These are phyloP conservation scores for Palythoa heliodiscus DNA, from an alignment of 92 coral and sea anemone genomes.

Conservation along the genomic window DNA sequence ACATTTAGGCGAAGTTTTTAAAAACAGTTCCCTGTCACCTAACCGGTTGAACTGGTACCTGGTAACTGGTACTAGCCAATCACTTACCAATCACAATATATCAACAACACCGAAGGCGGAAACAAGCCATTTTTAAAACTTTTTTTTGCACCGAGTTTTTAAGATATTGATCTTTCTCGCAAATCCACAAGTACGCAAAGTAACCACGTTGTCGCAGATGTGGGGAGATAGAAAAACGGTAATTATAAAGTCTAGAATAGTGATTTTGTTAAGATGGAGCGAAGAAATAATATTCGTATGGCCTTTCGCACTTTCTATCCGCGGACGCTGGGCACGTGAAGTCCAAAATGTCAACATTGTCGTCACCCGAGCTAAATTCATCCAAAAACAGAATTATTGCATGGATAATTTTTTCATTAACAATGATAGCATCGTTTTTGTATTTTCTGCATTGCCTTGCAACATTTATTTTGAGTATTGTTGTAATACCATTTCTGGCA, in stretches of 20 bases:
- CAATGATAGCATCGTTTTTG: slow-evolving; percentile 29
- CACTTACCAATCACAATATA: background rate
- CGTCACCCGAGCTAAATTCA: slow-evolving; percentile 18
- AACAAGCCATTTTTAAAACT: background rate
- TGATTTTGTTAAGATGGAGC: background rate
- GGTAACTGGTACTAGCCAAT: background rate
- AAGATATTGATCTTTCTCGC: slow-evolving; percentile 15
- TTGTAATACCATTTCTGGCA: slow-evolving; percentile 65
- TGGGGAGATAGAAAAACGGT: slow-evolving; percentile 20
- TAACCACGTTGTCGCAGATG: slow-evolving; percentile 22
- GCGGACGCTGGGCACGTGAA: slow-evolving; percentile 6
- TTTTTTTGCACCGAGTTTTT: background rate
- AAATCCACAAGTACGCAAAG: background rate
- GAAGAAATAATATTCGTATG: background rate
- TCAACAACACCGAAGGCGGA: background rate
- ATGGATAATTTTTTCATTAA: slow-evolving; percentile 8
- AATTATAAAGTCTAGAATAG: background rate
- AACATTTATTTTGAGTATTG: slow-evolving; percentile 53
- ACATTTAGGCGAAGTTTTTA: background rate
- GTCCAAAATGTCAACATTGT: slow-evolving; percentile 24
- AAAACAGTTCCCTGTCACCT: background rate
- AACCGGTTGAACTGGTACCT: background rate
- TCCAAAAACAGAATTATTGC: background rate
- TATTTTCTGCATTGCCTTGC: slow-evolving; percentile 56
- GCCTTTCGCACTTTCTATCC: background rate